Base-by-base conservation (phyloP, 2,797 vertebrate genomes). In the Hoplostethus atlanticus region DNA sequence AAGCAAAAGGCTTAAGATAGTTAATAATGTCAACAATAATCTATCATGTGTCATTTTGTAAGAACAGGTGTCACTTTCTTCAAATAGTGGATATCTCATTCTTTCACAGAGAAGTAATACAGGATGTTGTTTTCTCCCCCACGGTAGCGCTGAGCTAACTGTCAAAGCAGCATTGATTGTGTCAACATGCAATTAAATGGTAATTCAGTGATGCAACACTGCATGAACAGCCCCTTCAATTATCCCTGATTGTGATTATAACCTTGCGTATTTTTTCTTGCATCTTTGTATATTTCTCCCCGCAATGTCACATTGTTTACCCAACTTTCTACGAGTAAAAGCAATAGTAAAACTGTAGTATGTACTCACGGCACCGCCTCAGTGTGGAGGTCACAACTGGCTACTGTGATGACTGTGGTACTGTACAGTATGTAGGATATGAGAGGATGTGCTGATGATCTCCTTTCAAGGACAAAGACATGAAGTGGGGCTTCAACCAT, bases 231-330 rank as follows among this genome's bases (percentile, higher is more conserved):
- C 68, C 83, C 84, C 87, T 87, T 84, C 81, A 86, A 91, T 90
- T 86, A 87, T 80, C 80, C n/a, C 73, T 88, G 85, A 91, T 89
- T 88, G 84, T 89, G 79, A 91, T 91, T 88, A 86, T 64, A 87
- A 85, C 74, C 70, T 84, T 57, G 68, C 58, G 50, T 68, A 71
- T 79, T 78, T 68, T 6, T 1, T 38, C 15, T 56, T 48, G 74
- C 73, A 61, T 80, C 70, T 75, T 72, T 63, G 25, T 77, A 50
- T 64, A 28, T 34, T 34, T 6, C 40, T 9, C n/a, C 4, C n/a
- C 10, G 10, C 30, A 63, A 28, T 34, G 5, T 12, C 36, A 13
- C 73, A 64, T 64, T 85, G 80, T 90, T 88, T 73, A 62, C 59
- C 71, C 67, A 81, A 80, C 81, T 82, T 81, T 63, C 30, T 38